phyloP scores from a whole-genome alignment of 2,797 vertebrate genomes.

The Halcyon smyrnensis region DNA sequence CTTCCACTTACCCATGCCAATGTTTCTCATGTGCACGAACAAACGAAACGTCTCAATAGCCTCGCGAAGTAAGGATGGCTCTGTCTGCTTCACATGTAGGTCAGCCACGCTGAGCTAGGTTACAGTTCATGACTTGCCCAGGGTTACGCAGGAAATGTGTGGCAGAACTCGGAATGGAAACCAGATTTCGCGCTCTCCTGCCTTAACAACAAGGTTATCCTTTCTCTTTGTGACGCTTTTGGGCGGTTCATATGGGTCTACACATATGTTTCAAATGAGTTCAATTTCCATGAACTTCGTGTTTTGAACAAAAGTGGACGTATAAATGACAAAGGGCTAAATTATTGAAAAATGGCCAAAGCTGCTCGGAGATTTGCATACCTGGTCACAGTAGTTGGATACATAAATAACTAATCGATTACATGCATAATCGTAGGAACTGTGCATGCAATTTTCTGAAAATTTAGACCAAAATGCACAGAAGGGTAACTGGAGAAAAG shows the following conservation, averaged over 20 bases:
- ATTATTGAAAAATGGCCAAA: not conserved
- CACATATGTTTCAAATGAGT: conserved; percentile 66
- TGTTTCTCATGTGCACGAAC: not conserved
- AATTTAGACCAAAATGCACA: not conserved
- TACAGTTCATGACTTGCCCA: conserved; percentile 71
- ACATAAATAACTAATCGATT: conserved; percentile 45
- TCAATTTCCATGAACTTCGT: conserved; percentile 58
- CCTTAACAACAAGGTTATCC: conserved; percentile 66
- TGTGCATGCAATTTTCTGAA: not conserved
- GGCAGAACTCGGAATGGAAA: conserved; percentile 69
- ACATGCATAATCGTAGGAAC: not conserved
- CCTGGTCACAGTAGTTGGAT: conserved; percentile 38
- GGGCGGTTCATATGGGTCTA: conserved; percentile 15
- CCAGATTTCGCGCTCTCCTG: conserved; percentile 67
- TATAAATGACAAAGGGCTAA: conserved; percentile 11
- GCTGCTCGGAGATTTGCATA: conserved; percentile 49
- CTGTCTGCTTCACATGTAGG: conserved; percentile 36
- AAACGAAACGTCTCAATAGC: not conserved
- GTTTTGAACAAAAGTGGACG: not conserved
- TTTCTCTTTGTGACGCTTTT: conserved; percentile 57
- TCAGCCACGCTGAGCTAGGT: conserved; percentile 29
- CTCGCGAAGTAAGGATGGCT: not conserved
- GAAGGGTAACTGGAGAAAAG: not conserved
- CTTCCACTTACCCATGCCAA: not conserved
- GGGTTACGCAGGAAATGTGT: conserved; percentile 67